Evolutionary conservation across 1,140 invertebrate species (phyloP).

Genomic region (Hylaeus anthracinus): DNA sequence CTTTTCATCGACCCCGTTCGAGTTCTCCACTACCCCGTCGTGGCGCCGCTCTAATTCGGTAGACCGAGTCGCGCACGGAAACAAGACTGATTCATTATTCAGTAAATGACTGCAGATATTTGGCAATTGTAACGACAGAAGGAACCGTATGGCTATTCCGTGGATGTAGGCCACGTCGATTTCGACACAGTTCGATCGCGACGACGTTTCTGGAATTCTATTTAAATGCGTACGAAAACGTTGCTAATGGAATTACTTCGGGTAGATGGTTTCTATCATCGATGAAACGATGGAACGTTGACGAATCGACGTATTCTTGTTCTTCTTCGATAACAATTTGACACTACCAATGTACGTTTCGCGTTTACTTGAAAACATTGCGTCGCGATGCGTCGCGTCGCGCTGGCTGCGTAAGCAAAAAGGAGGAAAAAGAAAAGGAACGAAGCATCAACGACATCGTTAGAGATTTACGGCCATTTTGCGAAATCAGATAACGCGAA

Average conservation of each 20-base stretch:
- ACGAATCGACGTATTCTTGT: too few species aligned
- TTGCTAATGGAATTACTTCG: too few species aligned
- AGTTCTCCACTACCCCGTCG: constrained; percentile 45
- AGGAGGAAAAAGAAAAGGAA: neutral
- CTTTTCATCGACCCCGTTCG: constrained; percentile 60
- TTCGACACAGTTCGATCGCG: neutral
- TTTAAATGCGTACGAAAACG: too few species aligned
- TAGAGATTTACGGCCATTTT: constrained; percentile 58
- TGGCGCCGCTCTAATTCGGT: constrained; percentile 60
- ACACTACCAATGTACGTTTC: too few species aligned
- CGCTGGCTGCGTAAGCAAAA: too few species aligned
- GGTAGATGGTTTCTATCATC: too few species aligned
- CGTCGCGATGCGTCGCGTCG: too few species aligned
- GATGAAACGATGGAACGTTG: too few species aligned
- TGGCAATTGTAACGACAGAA: constrained; percentile 6
- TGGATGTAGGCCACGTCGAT: constrained; percentile 17
- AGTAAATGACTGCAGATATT: constrained; percentile 42
- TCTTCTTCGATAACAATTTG: too few species aligned
- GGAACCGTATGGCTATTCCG: neutral
- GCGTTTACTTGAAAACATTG: too few species aligned
- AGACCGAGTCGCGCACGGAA: constrained; percentile 52
- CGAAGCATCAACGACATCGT: neutral
- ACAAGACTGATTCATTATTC: constrained; percentile 64
- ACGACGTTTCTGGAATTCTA: too few species aligned
- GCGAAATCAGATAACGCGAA: constrained; percentile 16